Evolutionary conservation across 1,140 invertebrate species (phyloP).

Genomic region (Goniozus legneri): DNA sequence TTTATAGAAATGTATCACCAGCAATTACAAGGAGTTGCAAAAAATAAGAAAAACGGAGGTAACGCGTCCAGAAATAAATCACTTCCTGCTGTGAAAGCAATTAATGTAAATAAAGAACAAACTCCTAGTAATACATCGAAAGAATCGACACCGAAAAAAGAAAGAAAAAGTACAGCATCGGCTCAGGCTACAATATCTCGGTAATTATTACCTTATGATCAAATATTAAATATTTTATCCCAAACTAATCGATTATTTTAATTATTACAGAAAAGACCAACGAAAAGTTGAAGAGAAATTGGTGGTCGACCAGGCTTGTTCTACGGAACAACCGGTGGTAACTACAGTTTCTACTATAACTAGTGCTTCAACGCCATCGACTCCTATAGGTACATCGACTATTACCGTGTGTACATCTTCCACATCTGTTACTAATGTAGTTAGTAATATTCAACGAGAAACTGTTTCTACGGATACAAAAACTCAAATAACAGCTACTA

Average conservation of each 20-base stretch:
- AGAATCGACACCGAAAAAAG: constrained; percentile 42
- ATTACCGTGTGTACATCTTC: constrained; percentile 16
- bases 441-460: constrained; percentile 15
- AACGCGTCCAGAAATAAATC: constrained; percentile 45
- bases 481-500: constrained; percentile 11
- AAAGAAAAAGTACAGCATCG: constrained; percentile 35
- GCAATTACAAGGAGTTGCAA: constrained; percentile 61
- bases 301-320: constrained; percentile 27
- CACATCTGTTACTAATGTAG: constrained; percentile 12
- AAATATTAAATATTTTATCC: too few species aligned
- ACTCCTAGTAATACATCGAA: constrained; percentile 43
- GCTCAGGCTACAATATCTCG: constrained; percentile 37
- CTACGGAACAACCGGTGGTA: constrained; percentile 26
- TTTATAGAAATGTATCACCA: constrained; percentile 59
- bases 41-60: constrained; percentile 54
- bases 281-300: constrained; percentile 43
- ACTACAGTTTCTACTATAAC: constrained; percentile 22
- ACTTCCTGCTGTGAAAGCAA: constrained; percentile 33
- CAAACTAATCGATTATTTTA: constrained; percentile 1
- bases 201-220: constrained; percentile 26
- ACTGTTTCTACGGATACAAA: constrained; percentile 14
- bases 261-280: constrained; percentile 37
- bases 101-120: constrained; percentile 45
- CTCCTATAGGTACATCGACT: constrained; percentile 13
- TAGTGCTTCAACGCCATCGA: constrained; percentile 7